Conservation (phyloP, 2,113 vertebrate species). For the Eulacestoma nigropectus region DNA sequence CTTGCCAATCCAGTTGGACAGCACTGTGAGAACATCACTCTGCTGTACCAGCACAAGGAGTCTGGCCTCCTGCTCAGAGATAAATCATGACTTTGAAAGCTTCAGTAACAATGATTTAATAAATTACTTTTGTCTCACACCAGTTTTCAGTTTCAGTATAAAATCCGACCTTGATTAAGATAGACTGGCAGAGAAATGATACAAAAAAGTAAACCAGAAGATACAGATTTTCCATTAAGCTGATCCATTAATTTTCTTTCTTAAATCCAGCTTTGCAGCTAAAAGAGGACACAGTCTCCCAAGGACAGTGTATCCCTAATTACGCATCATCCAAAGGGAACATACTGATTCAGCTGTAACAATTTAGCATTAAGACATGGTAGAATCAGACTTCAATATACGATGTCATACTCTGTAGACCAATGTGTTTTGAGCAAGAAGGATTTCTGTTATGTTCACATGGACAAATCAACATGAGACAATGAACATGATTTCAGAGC, state of each 20-base stretch:
- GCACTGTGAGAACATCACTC: neutral
- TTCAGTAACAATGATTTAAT: neutral
- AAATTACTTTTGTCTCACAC: neutral
- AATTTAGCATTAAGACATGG: neutral
- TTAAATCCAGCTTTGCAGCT: neutral
- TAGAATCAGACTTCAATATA: neutral
- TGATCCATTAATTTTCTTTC: neutral
- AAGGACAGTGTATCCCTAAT: neutral
- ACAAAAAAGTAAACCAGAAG: neutral
- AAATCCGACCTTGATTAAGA: neutral
- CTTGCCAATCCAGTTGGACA: neutral
- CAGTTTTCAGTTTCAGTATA: neutral
- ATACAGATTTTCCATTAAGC: neutral
- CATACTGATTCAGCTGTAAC: neutral
- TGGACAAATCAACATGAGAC: neutral
- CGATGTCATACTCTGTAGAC: neutral
- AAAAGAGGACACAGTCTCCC: neutral
- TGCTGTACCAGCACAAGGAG: neutral
- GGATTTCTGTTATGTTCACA: neutral
- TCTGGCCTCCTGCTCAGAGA: neutral
- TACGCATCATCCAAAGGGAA: neutral
- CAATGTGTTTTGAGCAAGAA: neutral
- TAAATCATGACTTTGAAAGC: neutral
- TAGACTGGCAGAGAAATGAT: neutral
- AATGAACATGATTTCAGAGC: neutral